Base-by-base conservation (phyloP, 2,113 vertebrate genomes). In the Odobenus rosmarus region DNA sequence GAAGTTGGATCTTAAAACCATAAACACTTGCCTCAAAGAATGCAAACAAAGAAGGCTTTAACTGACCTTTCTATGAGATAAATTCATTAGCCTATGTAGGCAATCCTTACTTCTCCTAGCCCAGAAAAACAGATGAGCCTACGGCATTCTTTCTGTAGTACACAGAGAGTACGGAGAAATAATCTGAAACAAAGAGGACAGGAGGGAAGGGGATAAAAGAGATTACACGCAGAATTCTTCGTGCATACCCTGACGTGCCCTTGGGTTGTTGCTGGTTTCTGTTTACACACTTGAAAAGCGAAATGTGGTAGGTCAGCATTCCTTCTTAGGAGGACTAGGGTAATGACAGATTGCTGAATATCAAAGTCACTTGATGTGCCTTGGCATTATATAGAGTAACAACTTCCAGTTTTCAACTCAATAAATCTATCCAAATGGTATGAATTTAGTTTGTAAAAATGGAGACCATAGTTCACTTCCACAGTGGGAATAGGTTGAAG, bases 241-340 rank as follows among this genome's bases (percentile, higher is more conserved):
- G n/a, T 90, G 26, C 24, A 4, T 59, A 77, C 72, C 42, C 81
- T 96, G 92, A 77, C 15, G 74, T 51, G n/a, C n/a, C 64, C 24
- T 33, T 71, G 33, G 39, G 2, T 88, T 62, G 13, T 92, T 76
- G 53, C 88, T 94, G 71, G 74, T 94, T 95, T 97, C 64, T 96
- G 7, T 92, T 97, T 87, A 84, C 84, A 96, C 36, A 64, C 28
- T 90, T 84, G 69, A 46, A 88, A 88, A 76, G 33, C 12, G 11
- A 95, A 97, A 96, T 84, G 51, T 94, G 81, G 49, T 55, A 88
- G 55, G 49, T 93, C 72, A 77, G 77, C 96, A 93, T 97, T 97
- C 89, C 72, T 83, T 82, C 69, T 74, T 72, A 79, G 87, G 57
- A 93, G 76, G 83, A 87, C 39, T 92, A 62, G 69, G 39, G 28